Evolutionary conservation across 2,888 invertebrate genomes (phyloP).

Genomic region (Caenorhabditis virilis): DNA sequence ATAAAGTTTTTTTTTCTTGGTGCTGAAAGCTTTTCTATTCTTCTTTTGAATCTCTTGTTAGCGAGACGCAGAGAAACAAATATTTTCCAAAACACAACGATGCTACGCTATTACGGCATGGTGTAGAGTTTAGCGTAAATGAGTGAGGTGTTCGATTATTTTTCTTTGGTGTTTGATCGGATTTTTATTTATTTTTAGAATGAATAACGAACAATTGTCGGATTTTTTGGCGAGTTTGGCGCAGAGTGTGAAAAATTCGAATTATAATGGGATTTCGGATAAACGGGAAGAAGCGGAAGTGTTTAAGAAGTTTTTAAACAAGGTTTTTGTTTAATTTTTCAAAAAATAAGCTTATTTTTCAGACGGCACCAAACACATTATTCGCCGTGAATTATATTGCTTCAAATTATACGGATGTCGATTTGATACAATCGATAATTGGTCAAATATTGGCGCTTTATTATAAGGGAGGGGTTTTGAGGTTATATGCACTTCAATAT

Average conservation of each 20-base stretch:
- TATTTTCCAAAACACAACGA: too few relatives aligned
- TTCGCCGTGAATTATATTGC: slow-evolving; percentile 54
- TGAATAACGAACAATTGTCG: slow-evolving; percentile 57
- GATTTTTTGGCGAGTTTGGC: slow-evolving; percentile 51
- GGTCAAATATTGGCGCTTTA: slow-evolving; percentile 64
- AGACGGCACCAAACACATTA: slow-evolving; percentile 43
- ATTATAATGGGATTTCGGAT: background rate
- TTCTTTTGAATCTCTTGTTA: too few relatives aligned
- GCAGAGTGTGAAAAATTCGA: slow-evolving; percentile 4
- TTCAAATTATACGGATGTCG: slow-evolving; percentile 63
- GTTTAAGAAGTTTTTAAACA: slow-evolving; percentile 30
- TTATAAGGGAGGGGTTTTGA: slow-evolving; percentile 59
- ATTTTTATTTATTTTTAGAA: slow-evolving; percentile 8
- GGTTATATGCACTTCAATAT: slow-evolving; percentile 61
- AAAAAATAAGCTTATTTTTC: background rate
- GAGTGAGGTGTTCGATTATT: too few relatives aligned
- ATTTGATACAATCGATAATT: slow-evolving; percentile 60
- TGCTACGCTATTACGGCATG: too few relatives aligned
- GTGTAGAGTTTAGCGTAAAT: too few relatives aligned
- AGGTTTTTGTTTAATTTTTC: slow-evolving; percentile 4
- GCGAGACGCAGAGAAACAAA: too few relatives aligned
- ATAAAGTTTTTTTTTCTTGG: too few relatives aligned
- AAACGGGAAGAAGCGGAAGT: slow-evolving; percentile 7
- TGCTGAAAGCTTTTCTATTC: too few relatives aligned
- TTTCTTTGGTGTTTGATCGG: too few relatives aligned